phyloP scores from a whole-genome alignment of 2,888 invertebrate species.

The Cerceris ruficornis region DNA sequence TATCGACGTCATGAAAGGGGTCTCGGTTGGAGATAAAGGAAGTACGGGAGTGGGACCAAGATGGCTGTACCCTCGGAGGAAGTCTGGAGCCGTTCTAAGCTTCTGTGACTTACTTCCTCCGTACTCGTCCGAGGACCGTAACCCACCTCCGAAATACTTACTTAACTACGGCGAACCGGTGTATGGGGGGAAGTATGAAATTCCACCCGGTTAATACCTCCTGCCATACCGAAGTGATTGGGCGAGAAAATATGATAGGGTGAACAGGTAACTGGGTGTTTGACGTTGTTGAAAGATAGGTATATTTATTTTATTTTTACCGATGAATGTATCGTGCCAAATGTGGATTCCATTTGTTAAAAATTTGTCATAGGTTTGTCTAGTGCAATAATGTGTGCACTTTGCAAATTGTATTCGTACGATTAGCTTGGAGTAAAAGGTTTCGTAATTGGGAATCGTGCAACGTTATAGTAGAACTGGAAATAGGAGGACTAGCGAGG shows the following conservation, averaged over 20 bases:
- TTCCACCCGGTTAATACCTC: conserved; percentile 54
- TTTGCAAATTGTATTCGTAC: too few relatives aligned
- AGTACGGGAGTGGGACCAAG: not conserved
- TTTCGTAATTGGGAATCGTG: too few relatives aligned
- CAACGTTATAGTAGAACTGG: too few relatives aligned
- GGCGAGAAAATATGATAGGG: not conserved
- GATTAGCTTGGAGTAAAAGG: too few relatives aligned
- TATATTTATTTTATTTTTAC: too few relatives aligned
- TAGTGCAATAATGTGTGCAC: too few relatives aligned
- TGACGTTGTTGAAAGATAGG: not conserved
- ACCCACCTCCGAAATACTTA: conserved; percentile 49
- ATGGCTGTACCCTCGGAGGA: conserved; percentile 9
- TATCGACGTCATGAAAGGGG: conserved; percentile 44
- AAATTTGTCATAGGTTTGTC: too few relatives aligned
- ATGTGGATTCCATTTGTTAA: not conserved
- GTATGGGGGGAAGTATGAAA: conserved; percentile 44
- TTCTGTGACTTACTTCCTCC: conserved; percentile 47
- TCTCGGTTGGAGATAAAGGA: conserved; percentile 12
- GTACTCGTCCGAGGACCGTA: conserved; percentile 15
- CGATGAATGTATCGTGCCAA: not conserved
- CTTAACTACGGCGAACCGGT: conserved; percentile 48
- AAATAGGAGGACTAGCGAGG: too few relatives aligned
- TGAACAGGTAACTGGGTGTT: not conserved
- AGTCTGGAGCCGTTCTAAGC: conserved; percentile 46
- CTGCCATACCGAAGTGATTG: conserved; percentile 7